Evolutionary conservation across 2,888 invertebrate species (phyloP).

Genomic region (Erebia epiphron): DNA sequence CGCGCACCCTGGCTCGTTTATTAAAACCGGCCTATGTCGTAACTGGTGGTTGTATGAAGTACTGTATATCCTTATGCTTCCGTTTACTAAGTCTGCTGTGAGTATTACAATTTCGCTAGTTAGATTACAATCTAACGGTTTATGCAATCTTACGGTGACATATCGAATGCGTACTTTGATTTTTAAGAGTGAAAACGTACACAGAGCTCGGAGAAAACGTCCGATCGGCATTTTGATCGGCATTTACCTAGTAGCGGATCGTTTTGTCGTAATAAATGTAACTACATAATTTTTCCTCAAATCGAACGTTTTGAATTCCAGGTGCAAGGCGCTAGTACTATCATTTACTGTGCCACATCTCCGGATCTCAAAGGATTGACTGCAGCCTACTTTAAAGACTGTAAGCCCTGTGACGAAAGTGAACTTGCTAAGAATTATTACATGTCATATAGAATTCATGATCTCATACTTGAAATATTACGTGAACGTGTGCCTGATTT

Average conservation of each 20-base stretch:
- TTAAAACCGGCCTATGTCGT: conserved; percentile 88
- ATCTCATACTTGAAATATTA: conserved; percentile 57
- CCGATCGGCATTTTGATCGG: too few species aligned
- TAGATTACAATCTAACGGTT: too few species aligned
- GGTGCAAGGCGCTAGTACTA: conserved; percentile 96
- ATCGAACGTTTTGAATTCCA: conserved; percentile 58
- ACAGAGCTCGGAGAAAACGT: too few species aligned
- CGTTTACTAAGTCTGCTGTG: conserved; percentile 96
- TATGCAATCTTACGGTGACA: too few species aligned
- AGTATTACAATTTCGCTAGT: too few species aligned
- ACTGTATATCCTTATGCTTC: conserved; percentile 89
- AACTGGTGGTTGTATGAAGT: conserved; percentile 93
- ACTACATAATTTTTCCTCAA: too few species aligned
- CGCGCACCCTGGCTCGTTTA: conserved; percentile 95
- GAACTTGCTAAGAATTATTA: conserved; percentile 63
- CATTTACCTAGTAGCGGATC: too few species aligned
- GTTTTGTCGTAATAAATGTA: too few species aligned
- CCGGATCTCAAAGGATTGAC: conserved; percentile 89
- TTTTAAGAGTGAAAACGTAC: not conserved
- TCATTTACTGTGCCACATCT: conserved; percentile 93
- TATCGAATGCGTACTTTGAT: not conserved
- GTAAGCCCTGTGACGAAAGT: conserved; percentile 85
- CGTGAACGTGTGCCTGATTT: conserved; percentile 45
- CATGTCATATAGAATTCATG: conserved; percentile 63
- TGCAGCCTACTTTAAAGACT: conserved; percentile 96